phyloP scores from a whole-genome alignment of 2,113 vertebrate genomes.

The Percina caprodes region DNA sequence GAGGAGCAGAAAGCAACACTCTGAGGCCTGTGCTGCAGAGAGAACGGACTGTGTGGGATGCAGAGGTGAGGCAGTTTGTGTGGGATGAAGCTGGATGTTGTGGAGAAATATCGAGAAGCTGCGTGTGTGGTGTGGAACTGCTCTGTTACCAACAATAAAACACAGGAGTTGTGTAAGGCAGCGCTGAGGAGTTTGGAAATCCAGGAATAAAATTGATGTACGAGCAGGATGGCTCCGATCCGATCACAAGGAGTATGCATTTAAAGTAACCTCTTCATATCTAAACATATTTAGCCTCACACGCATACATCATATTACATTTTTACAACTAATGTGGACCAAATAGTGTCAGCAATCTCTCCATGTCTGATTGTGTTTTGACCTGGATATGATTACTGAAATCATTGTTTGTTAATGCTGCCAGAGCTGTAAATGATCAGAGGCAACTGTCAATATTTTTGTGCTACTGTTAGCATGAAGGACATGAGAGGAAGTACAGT shows the following conservation, averaged over 20 bases:
- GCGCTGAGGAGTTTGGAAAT: slow-evolving; percentile 21
- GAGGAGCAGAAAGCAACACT: slow-evolving; percentile 1
- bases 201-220: slow-evolving; percentile 29
- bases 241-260: not conserved
- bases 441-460: not conserved
- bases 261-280: not conserved
- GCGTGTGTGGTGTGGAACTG: slow-evolving; percentile 10
- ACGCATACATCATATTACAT: not conserved
- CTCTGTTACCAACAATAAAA: slow-evolving; percentile 11
- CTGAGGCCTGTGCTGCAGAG: slow-evolving; percentile 19
- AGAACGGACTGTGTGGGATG: slow-evolving; percentile 59
- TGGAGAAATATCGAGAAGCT: slow-evolving; percentile 13
- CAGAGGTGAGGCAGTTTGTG: slow-evolving; percentile 59
- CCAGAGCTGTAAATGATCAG: not conserved
- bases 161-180: slow-evolving; percentile 46
- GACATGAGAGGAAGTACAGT: not conserved
- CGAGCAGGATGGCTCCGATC: not conserved
- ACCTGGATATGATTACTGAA: not conserved
- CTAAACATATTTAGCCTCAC: not conserved
- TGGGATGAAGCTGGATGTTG: slow-evolving; percentile 64
- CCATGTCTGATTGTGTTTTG: not conserved
- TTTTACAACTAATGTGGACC: not conserved
- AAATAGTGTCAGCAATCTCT: not conserved
- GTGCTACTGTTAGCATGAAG: too few relatives aligned
- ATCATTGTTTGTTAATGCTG: not conserved